Evolutionary conservation across 2,797 vertebrate species (phyloP), one percentile per base, ranked within the genome.

Genomic region (Pogonophryne albipinna): DNA sequence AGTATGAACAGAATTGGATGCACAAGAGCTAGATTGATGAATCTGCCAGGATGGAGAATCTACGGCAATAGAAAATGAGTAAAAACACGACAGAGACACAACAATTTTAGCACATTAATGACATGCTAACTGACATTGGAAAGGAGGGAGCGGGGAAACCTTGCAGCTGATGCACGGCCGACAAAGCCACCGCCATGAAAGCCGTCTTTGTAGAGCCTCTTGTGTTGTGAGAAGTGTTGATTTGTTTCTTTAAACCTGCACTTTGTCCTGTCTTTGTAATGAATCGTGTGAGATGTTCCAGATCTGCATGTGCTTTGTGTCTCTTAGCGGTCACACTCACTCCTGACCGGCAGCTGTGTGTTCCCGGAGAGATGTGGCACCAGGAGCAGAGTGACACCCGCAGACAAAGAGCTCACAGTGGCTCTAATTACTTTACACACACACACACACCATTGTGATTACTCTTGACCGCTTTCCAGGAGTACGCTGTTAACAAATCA

Each of bases 351-450:
- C 86, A 89, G 85, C 88, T 91, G 88, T 78, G 82, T 81, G 75
- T 83, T 89, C 87, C 87, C 81, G 10, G 84, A 62, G 80, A 82
- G 76, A 83, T 76, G 91, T 68, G 91, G 93, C 87, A 93, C 95
- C 93, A 94, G 94, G 71, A 87, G 72, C 92, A 56, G 91, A 60
- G 53, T 92, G 93, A 92, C 78, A 94, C 95, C 50, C 82, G 86
- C 76, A 88, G 59, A 95, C 94, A 94, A 89, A 90, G 80, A 75
- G 55, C 67, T 80, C 90, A 90, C 91, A 92, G 89, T 89, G 81
- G 77, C 66, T 41, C 75, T 64, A 71, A 81, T 70, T 64, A 61
- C 79, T 82, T 49, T 71, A 44, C 71, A 68, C 64, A 71, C 58
- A 65, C 76, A 23, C 85, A 90, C 83, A 89, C 74, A 65, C 60